Conservation (phyloP, 2,888 invertebrate genomes). For the Aphelenchoides bicaudatus region DNA sequence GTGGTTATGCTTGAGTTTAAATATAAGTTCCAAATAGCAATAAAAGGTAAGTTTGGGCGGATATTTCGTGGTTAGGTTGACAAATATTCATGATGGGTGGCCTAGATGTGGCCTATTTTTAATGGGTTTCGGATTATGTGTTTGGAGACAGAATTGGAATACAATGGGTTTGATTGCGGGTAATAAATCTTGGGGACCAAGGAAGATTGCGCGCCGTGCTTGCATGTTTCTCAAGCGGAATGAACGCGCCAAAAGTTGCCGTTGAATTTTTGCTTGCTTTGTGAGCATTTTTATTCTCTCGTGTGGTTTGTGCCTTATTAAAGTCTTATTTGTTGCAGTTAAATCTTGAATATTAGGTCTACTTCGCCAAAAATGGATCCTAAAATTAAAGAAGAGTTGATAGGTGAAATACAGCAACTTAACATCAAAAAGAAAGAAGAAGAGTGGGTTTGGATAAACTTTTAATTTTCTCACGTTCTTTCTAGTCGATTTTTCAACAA, state of each 20-base stretch:
- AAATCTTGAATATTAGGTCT: too few species aligned
- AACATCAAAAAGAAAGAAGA: constrained; percentile 1
- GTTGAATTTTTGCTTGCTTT: neutral
- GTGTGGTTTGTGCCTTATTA: too few species aligned
- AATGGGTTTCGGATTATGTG: too few species aligned
- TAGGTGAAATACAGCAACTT: constrained; percentile 1
- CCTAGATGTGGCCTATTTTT: too few species aligned
- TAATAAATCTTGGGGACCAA: constrained; percentile 2
- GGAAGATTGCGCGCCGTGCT: constrained; percentile 1
- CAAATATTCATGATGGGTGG: too few species aligned
- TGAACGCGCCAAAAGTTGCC: neutral
- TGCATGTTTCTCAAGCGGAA: neutral
- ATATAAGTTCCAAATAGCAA: constrained; percentile 3
- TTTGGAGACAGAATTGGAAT: too few species aligned
- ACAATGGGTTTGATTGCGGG: neutral
- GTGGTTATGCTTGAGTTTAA: constrained; percentile 1
- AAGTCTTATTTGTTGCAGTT: too few species aligned
- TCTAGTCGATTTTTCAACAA: constrained; percentile 3
- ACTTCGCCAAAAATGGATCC: constrained; percentile 2
- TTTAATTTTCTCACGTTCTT: neutral
- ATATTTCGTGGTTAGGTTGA: too few species aligned
- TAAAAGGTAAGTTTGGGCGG: constrained; percentile 1
- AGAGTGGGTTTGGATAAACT: constrained; percentile 1
- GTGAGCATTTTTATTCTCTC: neutral
- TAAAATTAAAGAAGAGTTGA: constrained; percentile 3